Conservation (phyloP, 2,113 vertebrate genomes). For the Meleagris gallopavo region DNA sequence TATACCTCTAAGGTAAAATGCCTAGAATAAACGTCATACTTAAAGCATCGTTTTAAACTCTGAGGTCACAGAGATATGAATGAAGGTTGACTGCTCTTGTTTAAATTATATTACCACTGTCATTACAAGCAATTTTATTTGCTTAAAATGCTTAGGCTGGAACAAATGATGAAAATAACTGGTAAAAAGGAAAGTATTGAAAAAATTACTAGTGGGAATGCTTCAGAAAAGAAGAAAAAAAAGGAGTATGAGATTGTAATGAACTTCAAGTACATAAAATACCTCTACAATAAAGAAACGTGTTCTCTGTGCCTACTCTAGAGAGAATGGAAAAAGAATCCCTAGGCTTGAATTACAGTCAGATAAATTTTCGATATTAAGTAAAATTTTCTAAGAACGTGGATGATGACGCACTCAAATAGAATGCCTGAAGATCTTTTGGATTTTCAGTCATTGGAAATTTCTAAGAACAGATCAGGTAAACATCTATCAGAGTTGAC, state of each 20-base stretch:
- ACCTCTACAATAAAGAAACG: not conserved
- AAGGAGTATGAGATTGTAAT: not conserved
- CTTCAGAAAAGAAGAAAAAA: not conserved
- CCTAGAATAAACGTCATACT: not conserved
- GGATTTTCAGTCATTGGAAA: slow-evolving; percentile 12
- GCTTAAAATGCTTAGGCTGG: not conserved
- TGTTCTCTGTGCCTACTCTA: not conserved
- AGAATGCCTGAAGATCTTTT: slow-evolving; percentile 17
- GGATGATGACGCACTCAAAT: slow-evolving; percentile 5
- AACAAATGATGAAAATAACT: not conserved
- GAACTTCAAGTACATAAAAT: not conserved
- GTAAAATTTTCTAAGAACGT: slow-evolving; percentile 25
- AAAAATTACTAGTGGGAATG: not conserved
- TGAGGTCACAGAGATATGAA: not conserved
- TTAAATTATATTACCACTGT: not conserved
- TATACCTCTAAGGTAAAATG: not conserved
- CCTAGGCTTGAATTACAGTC: not conserved
- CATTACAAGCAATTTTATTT: not conserved
- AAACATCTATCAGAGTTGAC: slow-evolving; percentile 29
- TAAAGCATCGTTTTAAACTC: not conserved
- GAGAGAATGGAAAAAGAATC: not conserved
- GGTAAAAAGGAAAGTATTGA: not conserved
- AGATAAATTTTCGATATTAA: slow-evolving; percentile 13
- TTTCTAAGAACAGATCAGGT: slow-evolving; percentile 2
- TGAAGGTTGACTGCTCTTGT: not conserved